These are phyloP conservation scores for Lethrus apterus DNA, from an alignment of 1,140 invertebrate species.

Conservation along the genomic window DNA sequence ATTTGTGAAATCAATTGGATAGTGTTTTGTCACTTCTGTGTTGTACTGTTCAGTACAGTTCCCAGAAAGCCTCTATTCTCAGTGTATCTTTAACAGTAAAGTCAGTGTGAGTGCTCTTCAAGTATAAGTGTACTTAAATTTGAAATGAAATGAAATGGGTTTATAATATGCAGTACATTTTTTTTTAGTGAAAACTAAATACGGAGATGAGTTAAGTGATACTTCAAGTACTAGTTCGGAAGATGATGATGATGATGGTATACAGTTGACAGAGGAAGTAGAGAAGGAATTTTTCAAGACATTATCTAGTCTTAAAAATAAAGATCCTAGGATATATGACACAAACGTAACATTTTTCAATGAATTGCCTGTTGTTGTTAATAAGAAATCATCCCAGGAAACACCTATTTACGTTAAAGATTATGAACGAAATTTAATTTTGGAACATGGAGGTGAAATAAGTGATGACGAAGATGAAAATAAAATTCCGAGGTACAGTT, in stretches of 20 bases:
- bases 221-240: constrained; percentile 44
- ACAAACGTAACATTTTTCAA: constrained; percentile 67
- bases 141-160: too few species aligned
- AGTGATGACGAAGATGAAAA: constrained; percentile 44
- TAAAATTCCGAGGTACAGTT: background rate
- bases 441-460: constrained; percentile 59
- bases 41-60: too few species aligned
- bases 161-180: constrained; percentile 12
- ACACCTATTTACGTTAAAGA: constrained; percentile 68
- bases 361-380: constrained; percentile 34
- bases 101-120: too few species aligned
- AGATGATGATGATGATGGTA: constrained; percentile 55
- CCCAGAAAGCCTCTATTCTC: too few species aligned
- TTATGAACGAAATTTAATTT: constrained; percentile 69
- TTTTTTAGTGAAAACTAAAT: constrained; percentile 62
- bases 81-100: too few species aligned
- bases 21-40: too few species aligned
- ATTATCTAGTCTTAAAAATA: constrained; percentile 74
- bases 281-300: constrained; percentile 85
- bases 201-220: constrained; percentile 47
- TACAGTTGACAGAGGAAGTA: constrained; percentile 49
- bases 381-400: constrained; percentile 42
- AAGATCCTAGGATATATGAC: constrained; percentile 84
- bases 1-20: too few species aligned
- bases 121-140: too few species aligned